Evolutionary conservation across 2,888 invertebrate genomes (phyloP).

Genomic region (Chrysina gloriosa): DNA sequence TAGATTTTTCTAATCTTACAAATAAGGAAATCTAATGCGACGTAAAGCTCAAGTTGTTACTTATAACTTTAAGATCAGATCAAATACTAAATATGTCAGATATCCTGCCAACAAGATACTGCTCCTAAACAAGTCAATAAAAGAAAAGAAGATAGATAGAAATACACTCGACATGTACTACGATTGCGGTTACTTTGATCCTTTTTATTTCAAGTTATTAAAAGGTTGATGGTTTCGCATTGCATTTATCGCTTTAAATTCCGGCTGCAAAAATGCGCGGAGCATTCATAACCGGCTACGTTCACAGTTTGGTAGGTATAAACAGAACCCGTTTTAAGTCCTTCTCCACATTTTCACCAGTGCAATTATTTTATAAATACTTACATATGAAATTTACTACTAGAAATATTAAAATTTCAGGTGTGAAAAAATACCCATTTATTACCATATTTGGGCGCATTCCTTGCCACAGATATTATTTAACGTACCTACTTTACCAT

Average conservation of each 20-base stretch:
- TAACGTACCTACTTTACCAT: no score
- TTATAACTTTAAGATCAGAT: no score
- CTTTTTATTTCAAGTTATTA: slow-evolving; percentile 42
- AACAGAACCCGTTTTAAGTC: not conserved
- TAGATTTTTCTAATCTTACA: no score
- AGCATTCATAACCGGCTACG: slow-evolving; percentile 3
- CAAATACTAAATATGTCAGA: not conserved
- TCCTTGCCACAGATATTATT: no score
- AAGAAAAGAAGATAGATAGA: slow-evolving; percentile 3
- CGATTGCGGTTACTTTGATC: slow-evolving; percentile 48
- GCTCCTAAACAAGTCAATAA: not conserved
- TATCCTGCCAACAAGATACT: not conserved
- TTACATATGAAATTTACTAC: no score
- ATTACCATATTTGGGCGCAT: no score
- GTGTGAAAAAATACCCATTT: no score
- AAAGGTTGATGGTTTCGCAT: slow-evolving; percentile 46
- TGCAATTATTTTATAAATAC: no score
- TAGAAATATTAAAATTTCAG: no score
- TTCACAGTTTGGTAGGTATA: not conserved
- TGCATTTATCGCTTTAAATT: slow-evolving; percentile 44
- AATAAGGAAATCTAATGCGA: no score
- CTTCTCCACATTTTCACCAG: no score
- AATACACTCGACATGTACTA: slow-evolving; percentile 21
- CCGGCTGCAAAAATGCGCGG: slow-evolving; percentile 37
- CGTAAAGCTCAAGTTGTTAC: no score